Conservation (phyloP, 1,140 invertebrate species). For the Odontomachus brunneus region DNA sequence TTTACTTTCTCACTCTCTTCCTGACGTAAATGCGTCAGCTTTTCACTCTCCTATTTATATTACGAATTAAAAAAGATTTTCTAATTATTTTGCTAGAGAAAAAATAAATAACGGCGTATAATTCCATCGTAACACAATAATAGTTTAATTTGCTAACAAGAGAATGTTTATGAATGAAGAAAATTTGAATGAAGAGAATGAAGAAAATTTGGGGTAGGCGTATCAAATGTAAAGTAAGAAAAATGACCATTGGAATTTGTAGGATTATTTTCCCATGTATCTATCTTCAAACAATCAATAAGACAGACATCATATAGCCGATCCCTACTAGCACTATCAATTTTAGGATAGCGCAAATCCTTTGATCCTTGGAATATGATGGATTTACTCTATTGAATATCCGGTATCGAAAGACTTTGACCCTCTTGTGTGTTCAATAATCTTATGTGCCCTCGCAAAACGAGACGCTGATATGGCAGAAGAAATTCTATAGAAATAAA, state of each 20-base stretch:
- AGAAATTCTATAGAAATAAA: not conserved
- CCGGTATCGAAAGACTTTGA: constrained; percentile 75
- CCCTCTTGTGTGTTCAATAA: constrained; percentile 64
- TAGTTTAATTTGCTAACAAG: not conserved
- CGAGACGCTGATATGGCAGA: not conserved
- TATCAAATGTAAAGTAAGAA: not conserved
- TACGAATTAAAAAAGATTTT: constrained; percentile 3
- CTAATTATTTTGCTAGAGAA: too few relatives aligned
- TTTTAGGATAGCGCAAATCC: constrained; percentile 63
- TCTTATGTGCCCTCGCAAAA: constrained; percentile 32
- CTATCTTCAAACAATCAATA: constrained; percentile 19
- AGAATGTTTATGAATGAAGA: not conserved
- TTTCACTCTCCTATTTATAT: constrained; percentile 31
- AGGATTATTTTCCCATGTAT: constrained; percentile 14
- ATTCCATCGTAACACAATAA: too few relatives aligned
- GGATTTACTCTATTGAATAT: constrained; percentile 79
- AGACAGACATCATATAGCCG: not conserved
- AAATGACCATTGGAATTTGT: not conserved
- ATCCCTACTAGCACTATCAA: constrained; percentile 60
- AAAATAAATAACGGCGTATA: too few relatives aligned
- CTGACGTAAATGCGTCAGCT: not conserved
- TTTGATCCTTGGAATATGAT: constrained; percentile 76
- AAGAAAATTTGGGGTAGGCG: not conserved
- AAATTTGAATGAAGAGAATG: too few relatives aligned
- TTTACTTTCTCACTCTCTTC: constrained; percentile 47